Conservation (phyloP, 2,888 invertebrate genomes). For the Apantesis nais region DNA sequence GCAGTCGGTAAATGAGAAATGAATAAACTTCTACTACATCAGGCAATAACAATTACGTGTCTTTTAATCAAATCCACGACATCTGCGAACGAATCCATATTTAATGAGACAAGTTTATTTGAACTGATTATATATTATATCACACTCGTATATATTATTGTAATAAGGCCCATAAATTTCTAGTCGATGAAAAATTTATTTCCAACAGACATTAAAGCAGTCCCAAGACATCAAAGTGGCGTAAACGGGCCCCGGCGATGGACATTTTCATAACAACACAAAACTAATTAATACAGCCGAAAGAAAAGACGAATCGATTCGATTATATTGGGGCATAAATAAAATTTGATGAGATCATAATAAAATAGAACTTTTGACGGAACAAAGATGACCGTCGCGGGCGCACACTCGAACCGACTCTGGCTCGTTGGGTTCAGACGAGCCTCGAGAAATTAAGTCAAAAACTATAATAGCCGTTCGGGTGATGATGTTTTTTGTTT, state of each 20-base stretch:
- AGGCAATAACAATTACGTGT: neutral
- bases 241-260: conserved; percentile 19
- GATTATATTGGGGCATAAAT: conserved; percentile 46
- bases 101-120: conserved; percentile 9
- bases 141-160: conserved; percentile 25
- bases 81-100: neutral
- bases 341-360: conserved; percentile 51
- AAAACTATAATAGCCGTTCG: conserved; percentile 60
- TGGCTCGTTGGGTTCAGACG: conserved; percentile 37
- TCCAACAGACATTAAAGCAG: conserved; percentile 26
- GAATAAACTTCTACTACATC: neutral
- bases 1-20: too few relatives aligned
- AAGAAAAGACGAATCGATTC: conserved; percentile 50
- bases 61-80: neutral
- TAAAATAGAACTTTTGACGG: conserved; percentile 39
- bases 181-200: conserved; percentile 39
- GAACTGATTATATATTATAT: conserved; percentile 1
- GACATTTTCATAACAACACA: conserved; percentile 42
- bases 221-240: conserved; percentile 8
- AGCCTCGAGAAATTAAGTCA: conserved; percentile 45
- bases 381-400: conserved; percentile 25
- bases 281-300: conserved; percentile 47
- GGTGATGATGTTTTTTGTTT: conserved; percentile 67
- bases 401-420: conserved; percentile 24
- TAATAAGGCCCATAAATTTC: conserved; percentile 37